Evolutionary conservation across 92 coral and sea anemone genomes (phyloP).

Genomic region (Parazoanthus darwini): DNA sequence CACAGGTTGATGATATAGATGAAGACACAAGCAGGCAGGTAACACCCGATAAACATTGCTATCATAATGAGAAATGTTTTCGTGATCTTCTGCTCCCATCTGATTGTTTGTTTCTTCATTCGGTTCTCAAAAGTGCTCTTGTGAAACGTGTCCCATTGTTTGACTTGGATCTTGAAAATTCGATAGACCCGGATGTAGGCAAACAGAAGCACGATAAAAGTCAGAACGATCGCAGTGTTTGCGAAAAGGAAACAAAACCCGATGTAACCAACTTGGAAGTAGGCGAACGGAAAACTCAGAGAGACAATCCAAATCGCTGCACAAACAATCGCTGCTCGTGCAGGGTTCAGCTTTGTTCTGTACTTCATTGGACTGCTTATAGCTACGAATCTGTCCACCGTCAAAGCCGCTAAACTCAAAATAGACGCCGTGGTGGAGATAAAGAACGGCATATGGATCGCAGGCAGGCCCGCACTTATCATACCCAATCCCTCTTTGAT

Average conservation of each 20-base stretch:
- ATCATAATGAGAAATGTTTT: slow-evolving; percentile 87
- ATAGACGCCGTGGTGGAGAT: slow-evolving; percentile 94
- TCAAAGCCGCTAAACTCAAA: slow-evolving; percentile 82
- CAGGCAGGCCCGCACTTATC: slow-evolving; percentile 59
- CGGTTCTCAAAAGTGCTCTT: slow-evolving; percentile 70
- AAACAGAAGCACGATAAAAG: slow-evolving; percentile 72
- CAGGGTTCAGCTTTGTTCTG: slow-evolving; percentile 59
- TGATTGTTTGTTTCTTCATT: slow-evolving; percentile 61
- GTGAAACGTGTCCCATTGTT: slow-evolving; percentile 76
- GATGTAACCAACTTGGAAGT: slow-evolving; percentile 78
- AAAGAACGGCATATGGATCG: slow-evolving; percentile 93
- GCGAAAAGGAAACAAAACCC: slow-evolving; percentile 88
- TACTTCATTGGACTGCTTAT: slow-evolving; percentile 78
- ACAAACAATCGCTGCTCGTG: slow-evolving; percentile 70
- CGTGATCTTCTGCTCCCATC: slow-evolving; percentile 85
- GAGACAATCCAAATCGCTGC: slow-evolving; percentile 77
- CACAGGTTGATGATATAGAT: slow-evolving; percentile 88
- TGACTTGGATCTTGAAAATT: slow-evolving; percentile 75
- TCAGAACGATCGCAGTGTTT: slow-evolving; percentile 82
- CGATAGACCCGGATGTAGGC: slow-evolving; percentile 80
- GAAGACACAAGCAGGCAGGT: slow-evolving; percentile 76
- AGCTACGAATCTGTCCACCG: slow-evolving; percentile 90
- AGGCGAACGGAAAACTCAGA: slow-evolving; percentile 78
- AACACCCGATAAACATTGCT: slow-evolving; percentile 70
- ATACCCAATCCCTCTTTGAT: slow-evolving; percentile 78